These are phyloP conservation scores for Temnothorax ravouxi DNA, from an alignment of 2,888 invertebrate species.

Conservation along the genomic window DNA sequence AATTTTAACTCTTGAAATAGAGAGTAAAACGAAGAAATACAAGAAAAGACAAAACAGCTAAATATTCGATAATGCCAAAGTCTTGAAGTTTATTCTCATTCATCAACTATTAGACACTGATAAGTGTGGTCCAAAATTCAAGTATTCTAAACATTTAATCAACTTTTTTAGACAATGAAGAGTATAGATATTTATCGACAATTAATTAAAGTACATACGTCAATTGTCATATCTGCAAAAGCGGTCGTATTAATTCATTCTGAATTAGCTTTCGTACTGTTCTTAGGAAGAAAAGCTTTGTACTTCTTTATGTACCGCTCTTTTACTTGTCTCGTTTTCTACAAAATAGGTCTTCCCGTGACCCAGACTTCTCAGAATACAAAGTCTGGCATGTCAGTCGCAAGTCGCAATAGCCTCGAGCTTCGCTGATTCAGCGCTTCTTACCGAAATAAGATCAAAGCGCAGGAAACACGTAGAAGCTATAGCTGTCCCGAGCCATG, in stretches of 20 bases:
- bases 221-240: not conserved
- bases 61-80: not conserved
- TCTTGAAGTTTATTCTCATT: not conserved
- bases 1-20: not conserved
- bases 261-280: not conserved
- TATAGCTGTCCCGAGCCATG: not conserved
- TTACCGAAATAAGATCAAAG: constrained; percentile 61
- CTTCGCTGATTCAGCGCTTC: constrained; percentile 40
- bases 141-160: not conserved
- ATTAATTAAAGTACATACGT: not conserved
- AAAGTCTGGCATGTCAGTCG: not conserved
- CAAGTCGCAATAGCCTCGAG: constrained; percentile 25
- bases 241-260: not conserved
- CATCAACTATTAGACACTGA: not conserved
- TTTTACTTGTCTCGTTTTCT: constrained; percentile 2
- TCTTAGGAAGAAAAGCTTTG: not conserved
- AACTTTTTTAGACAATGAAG: not conserved
- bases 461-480: constrained; percentile 34
- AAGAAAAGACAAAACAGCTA: not conserved
- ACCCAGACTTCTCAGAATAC: constrained; percentile 5
- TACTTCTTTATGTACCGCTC: not conserved
- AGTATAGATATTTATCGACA: not conserved
- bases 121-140: not conserved
- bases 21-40: not conserved
- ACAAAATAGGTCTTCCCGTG: not conserved